Evolutionary conservation across 2,797 vertebrate genomes (phyloP).

Genomic region (Gastrophryne carolinensis): DNA sequence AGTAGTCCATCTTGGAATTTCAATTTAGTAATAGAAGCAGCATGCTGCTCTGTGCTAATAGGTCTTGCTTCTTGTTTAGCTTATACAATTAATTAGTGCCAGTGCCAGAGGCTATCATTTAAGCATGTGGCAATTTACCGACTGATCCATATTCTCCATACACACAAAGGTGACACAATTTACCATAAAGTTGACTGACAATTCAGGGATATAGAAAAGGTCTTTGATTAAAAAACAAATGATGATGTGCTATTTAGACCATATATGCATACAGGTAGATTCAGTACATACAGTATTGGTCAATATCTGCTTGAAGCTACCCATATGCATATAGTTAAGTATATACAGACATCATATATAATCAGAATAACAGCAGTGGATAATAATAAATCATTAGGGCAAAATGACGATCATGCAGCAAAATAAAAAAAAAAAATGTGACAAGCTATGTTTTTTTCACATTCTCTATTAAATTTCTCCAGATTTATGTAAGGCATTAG

Average conservation of each 20-base stretch:
- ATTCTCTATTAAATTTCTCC: conserved; percentile 27
- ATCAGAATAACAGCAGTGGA: conserved; percentile 5
- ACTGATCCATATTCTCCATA: neutral
- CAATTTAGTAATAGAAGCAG: neutral
- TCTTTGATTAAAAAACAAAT: neutral
- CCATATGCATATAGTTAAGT: neutral
- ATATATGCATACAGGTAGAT: conserved; percentile 2
- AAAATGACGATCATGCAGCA: neutral
- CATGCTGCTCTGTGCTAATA: neutral
- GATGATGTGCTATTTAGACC: neutral
- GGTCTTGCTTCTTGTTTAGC: neutral
- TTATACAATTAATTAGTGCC: neutral
- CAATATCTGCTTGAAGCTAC: neutral
- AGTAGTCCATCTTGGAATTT: conserved; percentile 3
- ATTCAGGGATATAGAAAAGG: neutral
- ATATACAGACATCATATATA: neutral
- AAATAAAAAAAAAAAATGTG: conserved; percentile 15
- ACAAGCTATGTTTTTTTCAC: conserved; percentile 25
- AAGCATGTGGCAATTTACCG: neutral
- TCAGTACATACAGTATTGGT: conserved; percentile 4
- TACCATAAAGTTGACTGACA: neutral
- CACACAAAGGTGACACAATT: neutral
- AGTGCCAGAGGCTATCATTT: neutral
- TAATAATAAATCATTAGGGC: conserved; percentile 3
- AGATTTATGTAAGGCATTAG: conserved; percentile 58